Evolutionary conservation across 30 jellyfish, hydroid and myxozoan species (phyloP), one percentile per base, ranked within the genome.

Genomic region (Cassiopea xamachana): DNA sequence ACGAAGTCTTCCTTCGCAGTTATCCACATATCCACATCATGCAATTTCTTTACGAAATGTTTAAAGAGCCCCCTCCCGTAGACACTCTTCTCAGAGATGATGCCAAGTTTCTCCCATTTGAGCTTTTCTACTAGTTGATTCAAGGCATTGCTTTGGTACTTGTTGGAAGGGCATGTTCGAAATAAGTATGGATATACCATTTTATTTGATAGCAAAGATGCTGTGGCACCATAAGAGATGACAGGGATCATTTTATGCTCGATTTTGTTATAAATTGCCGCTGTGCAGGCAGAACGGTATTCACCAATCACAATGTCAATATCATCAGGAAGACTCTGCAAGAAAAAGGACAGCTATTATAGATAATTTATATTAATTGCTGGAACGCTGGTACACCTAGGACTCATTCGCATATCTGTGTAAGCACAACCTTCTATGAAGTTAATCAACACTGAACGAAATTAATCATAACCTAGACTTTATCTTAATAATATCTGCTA

Each of bases 21-120:
- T 16, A 92, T 81, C 61, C 79, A 27, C 1, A 92, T 93, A 76
- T 64, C 73, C 44, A 62, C 79, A 44, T 67, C 85, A 39, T 50
- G 61, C 69, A 95, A 39, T 48, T 64, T 64, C 45, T 74, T 79
- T 18, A 73, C 60, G 27, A 95, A 44, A 27, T 69, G 91, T 7
- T 73, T 86, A 71, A 92, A 39, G 51, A 95, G 75, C 48, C 82
- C 99, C 43, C 76, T 61, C 12, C 99, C 99, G 79, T 91, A 91
- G 12, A 78, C 64, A 58, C 94, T 84, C 46, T 83, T 87, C 50
- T 82, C 98, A 9, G 98, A 92, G 60, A 95, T 91, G n/a, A 95
- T 79, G 48, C 99, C 99, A 39, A 95, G 89, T 43, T 88, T 91
- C 79, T 91, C 94, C 99, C 99, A 95, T 46, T 79, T 78, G 51